These are phyloP conservation scores for Coturnix japonica DNA, from an alignment of 2,113 vertebrate genomes.

Conservation along the genomic window DNA sequence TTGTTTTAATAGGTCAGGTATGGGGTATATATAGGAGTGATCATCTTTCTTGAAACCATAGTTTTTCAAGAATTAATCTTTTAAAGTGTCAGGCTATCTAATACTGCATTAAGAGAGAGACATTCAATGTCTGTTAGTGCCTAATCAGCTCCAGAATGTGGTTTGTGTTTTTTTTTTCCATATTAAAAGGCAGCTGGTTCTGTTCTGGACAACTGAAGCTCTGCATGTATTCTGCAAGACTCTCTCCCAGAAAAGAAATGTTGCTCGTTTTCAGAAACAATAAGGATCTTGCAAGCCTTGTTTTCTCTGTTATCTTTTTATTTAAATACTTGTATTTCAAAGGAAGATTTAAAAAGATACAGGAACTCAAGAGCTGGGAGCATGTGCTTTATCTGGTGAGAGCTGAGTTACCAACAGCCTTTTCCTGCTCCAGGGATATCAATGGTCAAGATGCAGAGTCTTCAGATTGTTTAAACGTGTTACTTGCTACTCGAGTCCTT, in stretches of 20 bases:
- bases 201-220: neutral
- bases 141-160: neutral
- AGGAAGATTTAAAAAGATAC: neutral
- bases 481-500: neutral
- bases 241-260: neutral
- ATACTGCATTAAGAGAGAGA: neutral
- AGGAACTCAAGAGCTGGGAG: neutral
- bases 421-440: neutral
- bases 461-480: neutral
- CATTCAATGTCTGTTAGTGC: neutral
- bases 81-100: neutral
- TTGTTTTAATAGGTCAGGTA: neutral
- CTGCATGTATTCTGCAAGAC: neutral
- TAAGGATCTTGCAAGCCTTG: neutral
- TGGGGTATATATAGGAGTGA: rapidly evolving
- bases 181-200: neutral
- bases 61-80: neutral
- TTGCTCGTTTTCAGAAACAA: neutral
- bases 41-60: neutral
- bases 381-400: neutral
- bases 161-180: neutral
- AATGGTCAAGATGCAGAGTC: neutral
- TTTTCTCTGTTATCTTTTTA: neutral
- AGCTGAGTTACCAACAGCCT: neutral
- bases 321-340: neutral